A percentile compares a stretch with the other conserved stretches of the same genome.
These are phyloP conservation scores for Blastomussa wellsi DNA, from an alignment of 92 coral and sea anemone species.

Conservation along the genomic window DNA sequence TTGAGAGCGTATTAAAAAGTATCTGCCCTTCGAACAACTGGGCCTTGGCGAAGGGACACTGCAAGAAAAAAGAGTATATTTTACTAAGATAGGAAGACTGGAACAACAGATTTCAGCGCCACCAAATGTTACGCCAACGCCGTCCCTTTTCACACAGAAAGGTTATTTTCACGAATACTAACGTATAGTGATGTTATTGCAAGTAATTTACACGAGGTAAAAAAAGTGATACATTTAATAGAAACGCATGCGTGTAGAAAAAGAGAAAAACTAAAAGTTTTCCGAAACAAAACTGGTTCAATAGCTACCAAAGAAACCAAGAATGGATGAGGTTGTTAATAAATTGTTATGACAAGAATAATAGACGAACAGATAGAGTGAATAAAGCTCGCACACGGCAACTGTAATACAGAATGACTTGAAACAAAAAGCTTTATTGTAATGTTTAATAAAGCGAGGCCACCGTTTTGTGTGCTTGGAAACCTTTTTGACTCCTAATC, in stretches of 20 bases:
- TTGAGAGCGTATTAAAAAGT: too few relatives aligned
- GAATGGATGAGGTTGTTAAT: not conserved
- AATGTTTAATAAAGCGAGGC: not conserved
- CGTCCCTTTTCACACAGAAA: too few relatives aligned
- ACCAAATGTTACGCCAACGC: too few relatives aligned
- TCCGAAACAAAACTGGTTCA: not conserved
- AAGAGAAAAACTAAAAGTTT: not conserved
- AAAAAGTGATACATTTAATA: not conserved
- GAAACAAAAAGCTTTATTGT: not conserved
- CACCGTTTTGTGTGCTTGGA: not conserved
- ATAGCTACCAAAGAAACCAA: not conserved
- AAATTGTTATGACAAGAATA: constrained; percentile 1
- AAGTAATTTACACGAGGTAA: not conserved
- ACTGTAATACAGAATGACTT: not conserved
- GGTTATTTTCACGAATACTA: not conserved
- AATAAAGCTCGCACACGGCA: not conserved
- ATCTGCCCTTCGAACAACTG: too few relatives aligned
- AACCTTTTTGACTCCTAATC: not conserved
- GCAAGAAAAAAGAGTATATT: too few relatives aligned
- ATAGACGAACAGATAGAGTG: not conserved
- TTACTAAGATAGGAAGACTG: too few relatives aligned
- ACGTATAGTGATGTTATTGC: not conserved
- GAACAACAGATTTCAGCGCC: too few relatives aligned
- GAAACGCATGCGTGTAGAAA: not conserved
- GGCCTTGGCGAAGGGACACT: too few relatives aligned